Evolutionary conservation across 2,888 invertebrate species (phyloP).

Genomic region (Conomelus anceps): DNA sequence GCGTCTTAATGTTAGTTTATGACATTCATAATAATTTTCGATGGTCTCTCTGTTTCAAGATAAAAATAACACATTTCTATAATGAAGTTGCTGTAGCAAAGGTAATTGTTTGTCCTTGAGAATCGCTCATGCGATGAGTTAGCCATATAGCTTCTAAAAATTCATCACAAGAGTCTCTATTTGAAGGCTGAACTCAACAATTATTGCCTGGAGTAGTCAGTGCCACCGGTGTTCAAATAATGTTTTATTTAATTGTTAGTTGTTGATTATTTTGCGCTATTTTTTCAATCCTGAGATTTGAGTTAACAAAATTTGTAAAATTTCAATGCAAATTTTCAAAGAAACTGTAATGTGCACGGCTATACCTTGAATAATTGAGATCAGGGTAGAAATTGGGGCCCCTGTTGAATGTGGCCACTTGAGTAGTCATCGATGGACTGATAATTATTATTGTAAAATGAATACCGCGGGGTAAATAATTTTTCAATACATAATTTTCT

Average conservation of each 20-base stretch:
- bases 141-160: not conserved
- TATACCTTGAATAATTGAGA: no score
- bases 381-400: no score
- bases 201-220: not conserved
- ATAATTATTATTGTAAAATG: no score
- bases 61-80: not conserved
- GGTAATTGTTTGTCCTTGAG: not conserved
- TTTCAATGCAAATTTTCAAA: no score
- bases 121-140: not conserved
- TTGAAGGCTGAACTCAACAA: not conserved
- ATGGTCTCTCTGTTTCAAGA: not conserved
- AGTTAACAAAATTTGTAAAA: not conserved
- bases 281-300: not conserved
- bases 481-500: no score
- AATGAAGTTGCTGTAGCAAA: not conserved
- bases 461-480: no score
- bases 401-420: no score
- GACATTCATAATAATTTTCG: not conserved
- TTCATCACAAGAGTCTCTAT: not conserved
- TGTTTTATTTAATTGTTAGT: not conserved
- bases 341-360: no score
- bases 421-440: no score
- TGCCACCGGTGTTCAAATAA: not conserved
- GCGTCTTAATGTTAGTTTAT: no score
- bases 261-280: not conserved